phyloP scores from a whole-genome alignment of 2,113 vertebrate species.

The human (Homo sapiens) region DNA sequence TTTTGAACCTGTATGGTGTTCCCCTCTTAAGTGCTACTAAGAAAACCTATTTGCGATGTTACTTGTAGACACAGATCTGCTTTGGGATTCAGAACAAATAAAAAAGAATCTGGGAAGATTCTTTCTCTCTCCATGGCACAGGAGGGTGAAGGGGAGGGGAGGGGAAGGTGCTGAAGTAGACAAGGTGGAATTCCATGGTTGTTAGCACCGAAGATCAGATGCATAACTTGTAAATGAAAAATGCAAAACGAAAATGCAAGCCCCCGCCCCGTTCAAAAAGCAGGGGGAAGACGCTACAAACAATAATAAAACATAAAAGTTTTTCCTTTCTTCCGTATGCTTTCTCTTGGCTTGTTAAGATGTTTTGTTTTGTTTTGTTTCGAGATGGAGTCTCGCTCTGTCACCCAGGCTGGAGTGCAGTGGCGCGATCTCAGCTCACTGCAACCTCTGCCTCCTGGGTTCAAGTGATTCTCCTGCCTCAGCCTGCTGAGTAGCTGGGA shows the following conservation, averaged over 20 bases:
- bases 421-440: too few species aligned
- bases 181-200: too few species aligned
- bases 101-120: not conserved
- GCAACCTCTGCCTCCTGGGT: too few species aligned
- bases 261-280: not conserved
- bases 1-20: not conserved
- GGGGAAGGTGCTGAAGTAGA: too few species aligned
- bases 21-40: not conserved
- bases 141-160: too few species aligned
- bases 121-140: not conserved
- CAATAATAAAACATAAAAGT: not conserved
- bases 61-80: not conserved
- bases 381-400: too few species aligned
- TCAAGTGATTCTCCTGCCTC: too few species aligned
- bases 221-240: not conserved
- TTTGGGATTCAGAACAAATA: not conserved
- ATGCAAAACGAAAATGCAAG: not conserved
- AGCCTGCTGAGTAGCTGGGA: too few species aligned
- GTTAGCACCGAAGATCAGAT: not conserved
- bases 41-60: not conserved
- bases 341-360: not conserved
- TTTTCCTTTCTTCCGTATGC: not conserved
- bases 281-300: not conserved
- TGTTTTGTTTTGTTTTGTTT: not conserved
- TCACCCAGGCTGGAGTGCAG: too few species aligned